Evolutionary conservation across 2,888 invertebrate species (phyloP).

Genomic region (Sphinx pinastri): DNA sequence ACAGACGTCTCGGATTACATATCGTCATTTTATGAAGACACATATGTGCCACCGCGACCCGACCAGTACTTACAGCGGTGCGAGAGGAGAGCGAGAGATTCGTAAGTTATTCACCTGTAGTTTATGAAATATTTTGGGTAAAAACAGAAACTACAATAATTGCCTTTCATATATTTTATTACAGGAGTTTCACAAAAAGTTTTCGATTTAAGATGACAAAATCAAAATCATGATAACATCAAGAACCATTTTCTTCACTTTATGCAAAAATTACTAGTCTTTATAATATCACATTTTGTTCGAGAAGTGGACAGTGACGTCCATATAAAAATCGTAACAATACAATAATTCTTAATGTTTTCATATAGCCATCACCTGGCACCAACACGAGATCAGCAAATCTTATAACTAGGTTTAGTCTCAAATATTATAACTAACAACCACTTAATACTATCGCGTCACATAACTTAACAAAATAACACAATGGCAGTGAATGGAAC

Average conservation of each 20-base stretch:
- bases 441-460: conserved; percentile 70
- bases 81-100: conserved; percentile 63
- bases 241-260: conserved; percentile 78
- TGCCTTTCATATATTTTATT: conserved; percentile 65
- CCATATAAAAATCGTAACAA: conserved; percentile 79
- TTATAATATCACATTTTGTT: conserved; percentile 83
- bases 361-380: conserved; percentile 76
- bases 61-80: conserved; percentile 63
- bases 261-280: conserved; percentile 78
- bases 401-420: conserved; percentile 74
- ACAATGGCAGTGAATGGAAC: conserved; percentile 77
- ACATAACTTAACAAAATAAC: conserved; percentile 74
- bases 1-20: conserved; percentile 73
- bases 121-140: not conserved
- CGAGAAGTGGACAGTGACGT: conserved; percentile 80
- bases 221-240: conserved; percentile 81
- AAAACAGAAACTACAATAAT: conserved; percentile 38
- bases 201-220: conserved; percentile 80
- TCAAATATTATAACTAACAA: conserved; percentile 71
- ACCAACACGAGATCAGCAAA: conserved; percentile 80
- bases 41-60: conserved; percentile 64
- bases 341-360: conserved; percentile 83
- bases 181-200: conserved; percentile 81
- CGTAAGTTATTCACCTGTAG: conserved; percentile 50
- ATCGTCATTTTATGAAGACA: conserved; percentile 66